Evolutionary conservation across 2,797 vertebrate genomes (phyloP).

Genomic region (Dromococcyx pavoninus): DNA sequence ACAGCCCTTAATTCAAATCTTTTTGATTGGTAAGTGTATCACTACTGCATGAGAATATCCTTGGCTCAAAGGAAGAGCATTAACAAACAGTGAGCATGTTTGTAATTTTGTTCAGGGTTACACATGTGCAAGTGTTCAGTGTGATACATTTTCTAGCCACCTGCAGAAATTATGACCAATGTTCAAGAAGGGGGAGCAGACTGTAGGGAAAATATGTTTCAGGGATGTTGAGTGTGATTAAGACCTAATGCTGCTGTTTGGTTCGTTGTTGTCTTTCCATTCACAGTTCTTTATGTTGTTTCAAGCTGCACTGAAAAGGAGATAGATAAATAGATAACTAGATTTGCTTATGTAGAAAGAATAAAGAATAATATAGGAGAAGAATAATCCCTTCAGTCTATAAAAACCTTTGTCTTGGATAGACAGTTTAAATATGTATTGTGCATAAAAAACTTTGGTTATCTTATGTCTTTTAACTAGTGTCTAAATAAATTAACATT

Average conservation of each 20-base stretch:
- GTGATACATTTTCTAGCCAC: background rate
- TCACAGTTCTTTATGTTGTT: background rate
- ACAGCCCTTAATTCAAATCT: background rate
- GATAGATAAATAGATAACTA: background rate
- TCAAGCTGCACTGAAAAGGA: background rate
- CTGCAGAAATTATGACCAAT: background rate
- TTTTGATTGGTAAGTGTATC: background rate
- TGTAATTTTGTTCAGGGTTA: background rate
- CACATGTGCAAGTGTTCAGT: background rate
- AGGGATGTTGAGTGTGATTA: background rate
- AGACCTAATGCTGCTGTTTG: background rate
- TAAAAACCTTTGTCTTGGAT: background rate
- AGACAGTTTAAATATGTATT: background rate
- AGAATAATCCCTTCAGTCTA: background rate
- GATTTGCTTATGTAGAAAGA: background rate
- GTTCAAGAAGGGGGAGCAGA: background rate
- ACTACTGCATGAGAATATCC: background rate
- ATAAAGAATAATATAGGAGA: background rate
- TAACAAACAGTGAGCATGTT: background rate
- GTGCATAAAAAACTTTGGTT: background rate
- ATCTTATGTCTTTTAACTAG: background rate
- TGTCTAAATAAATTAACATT: background rate
- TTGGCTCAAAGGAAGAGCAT: background rate
- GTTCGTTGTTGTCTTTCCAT: background rate
- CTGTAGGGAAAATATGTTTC: background rate